A percentile compares a stretch with the other conserved stretches of the same genome.
These are phyloP conservation scores for Mylabris sibirica DNA, from an alignment of 2,888 invertebrate genomes.

Conservation along the genomic window DNA sequence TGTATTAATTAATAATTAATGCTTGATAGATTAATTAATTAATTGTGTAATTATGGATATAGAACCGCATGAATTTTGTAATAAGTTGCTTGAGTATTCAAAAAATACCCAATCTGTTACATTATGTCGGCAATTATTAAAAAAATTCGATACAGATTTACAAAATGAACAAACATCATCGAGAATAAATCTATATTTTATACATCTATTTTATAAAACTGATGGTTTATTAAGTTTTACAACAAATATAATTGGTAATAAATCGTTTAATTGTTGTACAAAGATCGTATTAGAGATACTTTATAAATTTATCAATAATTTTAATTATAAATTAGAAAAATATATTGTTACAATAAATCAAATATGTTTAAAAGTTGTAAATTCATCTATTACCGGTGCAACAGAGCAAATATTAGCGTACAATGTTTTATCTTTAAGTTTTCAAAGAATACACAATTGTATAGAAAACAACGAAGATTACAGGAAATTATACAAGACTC, in stretches of 20 bases:
- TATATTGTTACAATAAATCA: slow-evolving; percentile 48
- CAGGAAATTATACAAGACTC: slow-evolving; percentile 34
- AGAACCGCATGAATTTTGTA: background rate
- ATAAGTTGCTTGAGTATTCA: background rate
- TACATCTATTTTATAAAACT: slow-evolving; percentile 49
- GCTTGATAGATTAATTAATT: background rate
- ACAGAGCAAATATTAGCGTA: slow-evolving; percentile 50
- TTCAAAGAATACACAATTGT: slow-evolving; percentile 46
- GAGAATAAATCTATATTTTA: slow-evolving; percentile 48
- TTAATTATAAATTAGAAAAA: slow-evolving; percentile 46
- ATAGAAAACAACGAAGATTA: slow-evolving; percentile 41
- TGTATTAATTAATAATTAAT: background rate
- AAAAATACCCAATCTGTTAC: background rate
- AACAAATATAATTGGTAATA: slow-evolving; percentile 36
- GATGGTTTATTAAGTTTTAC: slow-evolving; percentile 50
- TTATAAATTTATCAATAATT: slow-evolving; percentile 52
- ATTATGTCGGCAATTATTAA: background rate
- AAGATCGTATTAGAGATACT: slow-evolving; percentile 50
- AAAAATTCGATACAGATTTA: background rate
- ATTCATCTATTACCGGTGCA: slow-evolving; percentile 37
- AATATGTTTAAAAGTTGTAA: slow-evolving; percentile 45
- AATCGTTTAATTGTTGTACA: slow-evolving; percentile 44
- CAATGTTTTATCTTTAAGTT: slow-evolving; percentile 44
- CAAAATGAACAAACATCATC: background rate
- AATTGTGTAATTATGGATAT: background rate